A percentile compares a stretch with the other conserved stretches of the same genome.
Conservation (phyloP, 2,113 vertebrate species). For the Malurus cyaneus region DNA sequence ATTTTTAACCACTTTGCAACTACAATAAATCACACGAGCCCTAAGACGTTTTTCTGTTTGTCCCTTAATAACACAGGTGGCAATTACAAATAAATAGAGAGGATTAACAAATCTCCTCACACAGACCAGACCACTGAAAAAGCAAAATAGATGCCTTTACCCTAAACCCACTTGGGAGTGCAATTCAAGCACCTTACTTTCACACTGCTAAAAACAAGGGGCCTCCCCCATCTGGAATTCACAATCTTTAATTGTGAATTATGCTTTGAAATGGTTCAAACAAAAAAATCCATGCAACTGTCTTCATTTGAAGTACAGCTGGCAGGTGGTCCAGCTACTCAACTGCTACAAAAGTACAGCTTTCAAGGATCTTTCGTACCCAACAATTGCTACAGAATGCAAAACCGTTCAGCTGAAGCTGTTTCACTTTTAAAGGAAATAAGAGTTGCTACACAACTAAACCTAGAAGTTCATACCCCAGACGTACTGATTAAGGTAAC, state of each 20-base stretch:
- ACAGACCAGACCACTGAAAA: not conserved
- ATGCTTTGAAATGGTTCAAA: not conserved
- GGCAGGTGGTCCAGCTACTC: not conserved
- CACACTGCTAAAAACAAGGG: not conserved
- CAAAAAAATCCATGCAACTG: rapidly evolving
- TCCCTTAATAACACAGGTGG: not conserved
- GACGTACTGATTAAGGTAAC: not conserved
- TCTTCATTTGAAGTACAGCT: not conserved
- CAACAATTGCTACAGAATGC: not conserved
- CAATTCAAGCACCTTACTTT: not conserved
- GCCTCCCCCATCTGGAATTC: not conserved
- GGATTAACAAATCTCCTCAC: not conserved
- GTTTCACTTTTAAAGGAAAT: not conserved
- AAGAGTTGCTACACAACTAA: not conserved
- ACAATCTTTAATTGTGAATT: not conserved
- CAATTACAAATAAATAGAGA: not conserved
- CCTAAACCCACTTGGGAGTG: not conserved
- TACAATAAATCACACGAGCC: not conserved
- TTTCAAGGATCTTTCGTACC: not conserved
- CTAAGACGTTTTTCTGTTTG: not conserved
- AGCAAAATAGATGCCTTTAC: not conserved
- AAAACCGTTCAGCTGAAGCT: not conserved
- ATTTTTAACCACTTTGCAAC: not conserved
- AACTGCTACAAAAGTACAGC: not conserved
- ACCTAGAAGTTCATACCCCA: not conserved